Evolutionary conservation across 2,797 vertebrate species (phyloP), one percentile per base, ranked within the genome.

Genomic region (Triplophysa yarkandensis): DNA sequence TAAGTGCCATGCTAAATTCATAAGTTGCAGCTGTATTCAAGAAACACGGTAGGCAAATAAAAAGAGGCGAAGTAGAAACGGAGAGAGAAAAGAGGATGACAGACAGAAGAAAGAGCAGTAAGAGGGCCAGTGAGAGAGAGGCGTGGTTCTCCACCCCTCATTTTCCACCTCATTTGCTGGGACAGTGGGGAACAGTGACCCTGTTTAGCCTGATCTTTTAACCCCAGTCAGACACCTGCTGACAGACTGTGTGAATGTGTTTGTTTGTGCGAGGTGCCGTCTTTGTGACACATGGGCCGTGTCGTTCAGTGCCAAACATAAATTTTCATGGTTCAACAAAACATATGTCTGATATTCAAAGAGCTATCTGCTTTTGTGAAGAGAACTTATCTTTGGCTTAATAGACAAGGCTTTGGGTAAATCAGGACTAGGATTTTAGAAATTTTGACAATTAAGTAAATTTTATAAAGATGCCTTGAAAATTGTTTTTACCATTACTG

Each of bases 111-210:
- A 85, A 52, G 86, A 75, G 81, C 81, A 82, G 77, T 66, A 80
- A 77, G 70, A 76, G 17, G 25, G 83, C 86, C 9, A 46, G 83
- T 83, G 84, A 85, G 85, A 80, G 76, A 74, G 87, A 81, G 87
- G 76, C 87, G 89, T 50, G 87, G 83, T 34, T 62, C 43, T 64
- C 86, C 90, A 82, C 92, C 91, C 89, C 89, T 90, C 87, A 90
- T 93, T 92, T 93, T 91, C 91, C 89, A 90, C 84, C 87, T 91
- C 91, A 92, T 91, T 92, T 90, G 80, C 77, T 82, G 21, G 85
- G 87, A 92, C 85, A 88, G 85, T 79, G 85, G 82, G 84, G 85
- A 87, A 87, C 87, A 90, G 86, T 88, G 87, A 85, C 78, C 80
- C 85, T 54, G 64, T 83, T 91, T 89, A 88, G 81, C 68, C 72